phyloP scores from a whole-genome alignment of 2,797 vertebrate genomes.

The Bradypodion pumilum region DNA sequence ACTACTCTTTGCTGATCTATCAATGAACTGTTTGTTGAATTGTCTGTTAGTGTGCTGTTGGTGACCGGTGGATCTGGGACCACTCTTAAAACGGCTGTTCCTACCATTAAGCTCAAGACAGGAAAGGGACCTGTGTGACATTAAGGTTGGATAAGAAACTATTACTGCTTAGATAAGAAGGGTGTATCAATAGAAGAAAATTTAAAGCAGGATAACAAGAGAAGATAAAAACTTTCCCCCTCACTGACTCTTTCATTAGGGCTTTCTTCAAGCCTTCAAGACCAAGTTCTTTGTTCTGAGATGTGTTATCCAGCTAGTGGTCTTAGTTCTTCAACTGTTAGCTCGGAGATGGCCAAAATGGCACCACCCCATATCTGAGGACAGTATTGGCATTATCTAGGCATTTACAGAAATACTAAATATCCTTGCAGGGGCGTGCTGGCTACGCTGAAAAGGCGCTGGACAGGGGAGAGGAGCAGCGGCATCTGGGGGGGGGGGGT shows the following conservation, averaged over 20 bases:
- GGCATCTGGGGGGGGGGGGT: no score
- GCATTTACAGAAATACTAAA: neutral
- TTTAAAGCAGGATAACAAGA: neutral
- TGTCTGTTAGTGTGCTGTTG: constrained; percentile 56
- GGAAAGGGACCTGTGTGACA: constrained; percentile 88
- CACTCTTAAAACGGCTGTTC: constrained; percentile 81
- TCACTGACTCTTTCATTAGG: neutral
- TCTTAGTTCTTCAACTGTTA: neutral
- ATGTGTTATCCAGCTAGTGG: neutral
- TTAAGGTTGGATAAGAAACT: neutral
- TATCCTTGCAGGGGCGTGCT: no score
- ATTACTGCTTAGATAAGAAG: neutral
- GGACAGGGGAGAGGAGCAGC: no score
- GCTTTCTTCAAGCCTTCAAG: neutral
- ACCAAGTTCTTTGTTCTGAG: neutral
- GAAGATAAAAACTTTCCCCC: neutral
- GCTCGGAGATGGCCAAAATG: neutral
- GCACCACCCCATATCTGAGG: neutral
- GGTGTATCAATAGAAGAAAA: neutral
- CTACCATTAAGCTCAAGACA: constrained; percentile 93
- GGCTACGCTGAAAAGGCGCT: no score
- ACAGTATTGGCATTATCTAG: neutral
- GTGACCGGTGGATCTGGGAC: constrained; percentile 70
- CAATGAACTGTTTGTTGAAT: constrained; percentile 74
- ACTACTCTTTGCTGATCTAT: constrained; percentile 77